phyloP scores from a whole-genome alignment of 2,888 invertebrate species.

The Epistrophella euchroma region DNA sequence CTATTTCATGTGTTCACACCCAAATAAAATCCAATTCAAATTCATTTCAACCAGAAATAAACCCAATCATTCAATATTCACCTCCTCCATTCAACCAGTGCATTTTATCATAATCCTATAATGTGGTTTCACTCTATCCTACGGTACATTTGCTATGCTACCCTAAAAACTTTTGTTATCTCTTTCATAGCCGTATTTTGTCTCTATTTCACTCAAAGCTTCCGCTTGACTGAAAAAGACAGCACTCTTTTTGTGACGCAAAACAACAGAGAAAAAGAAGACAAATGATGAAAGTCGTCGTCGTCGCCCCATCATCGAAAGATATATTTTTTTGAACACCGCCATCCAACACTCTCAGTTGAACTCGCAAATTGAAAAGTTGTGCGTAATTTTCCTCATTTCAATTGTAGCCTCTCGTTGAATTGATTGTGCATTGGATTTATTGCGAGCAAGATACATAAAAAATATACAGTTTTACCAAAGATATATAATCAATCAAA shows the following conservation, averaged over 20 bases:
- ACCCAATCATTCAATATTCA: constrained; percentile 45
- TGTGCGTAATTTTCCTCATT: constrained; percentile 63
- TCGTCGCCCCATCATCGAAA: constrained; percentile 26
- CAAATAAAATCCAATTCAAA: constrained; percentile 36
- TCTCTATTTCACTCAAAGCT: neutral
- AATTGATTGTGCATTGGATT: constrained; percentile 57
- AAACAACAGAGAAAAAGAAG: constrained; percentile 42
- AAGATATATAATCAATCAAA: constrained; percentile 22
- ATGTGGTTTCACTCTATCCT: constrained; percentile 38
- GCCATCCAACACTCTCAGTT: constrained; percentile 47
- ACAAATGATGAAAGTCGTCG: constrained; percentile 29
- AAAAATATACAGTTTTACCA: constrained; percentile 11
- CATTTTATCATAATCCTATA: constrained; percentile 14
- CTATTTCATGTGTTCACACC: constrained; percentile 60
- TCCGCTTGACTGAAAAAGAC: constrained; percentile 40
- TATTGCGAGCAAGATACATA: constrained; percentile 42
- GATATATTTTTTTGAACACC: constrained; percentile 3
- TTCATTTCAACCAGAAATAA: constrained; percentile 52
- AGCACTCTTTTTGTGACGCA: constrained; percentile 10
- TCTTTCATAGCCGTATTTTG: constrained; percentile 5
- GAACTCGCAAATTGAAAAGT: constrained; percentile 71
- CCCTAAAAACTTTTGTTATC: neutral
- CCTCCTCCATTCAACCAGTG: constrained; percentile 51
- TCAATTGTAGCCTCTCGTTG: constrained; percentile 28
- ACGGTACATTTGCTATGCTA: constrained; percentile 12